Conservation (phyloP, 2,888 invertebrate genomes). For the Nemoura dubitans region DNA sequence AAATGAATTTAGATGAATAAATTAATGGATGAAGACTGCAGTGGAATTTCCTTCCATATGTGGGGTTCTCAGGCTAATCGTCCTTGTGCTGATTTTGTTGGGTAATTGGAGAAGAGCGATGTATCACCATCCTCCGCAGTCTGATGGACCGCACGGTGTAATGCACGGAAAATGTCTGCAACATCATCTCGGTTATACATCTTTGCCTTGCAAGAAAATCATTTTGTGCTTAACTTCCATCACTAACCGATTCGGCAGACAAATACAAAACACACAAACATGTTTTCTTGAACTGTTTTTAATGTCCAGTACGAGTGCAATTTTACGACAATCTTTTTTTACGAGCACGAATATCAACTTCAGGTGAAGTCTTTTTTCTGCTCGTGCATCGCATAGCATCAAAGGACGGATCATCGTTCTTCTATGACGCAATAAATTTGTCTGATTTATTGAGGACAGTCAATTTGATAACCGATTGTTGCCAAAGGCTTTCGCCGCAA, state of each 20-base stretch:
- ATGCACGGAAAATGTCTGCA: not conserved
- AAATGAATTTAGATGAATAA: not conserved
- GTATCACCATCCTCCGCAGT: not conserved
- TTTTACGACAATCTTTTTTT: not conserved
- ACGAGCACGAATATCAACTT: not conserved
- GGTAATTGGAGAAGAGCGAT: not conserved
- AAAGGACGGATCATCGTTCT: not conserved
- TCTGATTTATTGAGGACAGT: constrained; percentile 18
- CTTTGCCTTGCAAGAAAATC: not conserved
- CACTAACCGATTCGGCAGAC: too few species aligned
- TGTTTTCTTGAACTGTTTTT: not conserved
- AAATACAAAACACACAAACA: not conserved
- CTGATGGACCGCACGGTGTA: not conserved
- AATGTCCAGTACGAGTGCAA: not conserved
- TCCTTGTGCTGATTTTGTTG: not conserved
- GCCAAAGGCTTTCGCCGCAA: not conserved
- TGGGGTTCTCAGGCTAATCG: not conserved
- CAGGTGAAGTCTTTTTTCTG: not conserved
- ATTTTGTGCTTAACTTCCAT: too few species aligned
- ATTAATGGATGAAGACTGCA: not conserved
- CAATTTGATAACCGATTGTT: not conserved
- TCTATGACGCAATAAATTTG: not conserved
- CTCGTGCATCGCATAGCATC: not conserved
- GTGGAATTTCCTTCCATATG: not conserved
- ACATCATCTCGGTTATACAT: not conserved